A percentile compares a stretch with the other conserved stretches of the same genome.
Conservation (phyloP, 1,140 invertebrate genomes). For the Medauroidea extradentata region DNA sequence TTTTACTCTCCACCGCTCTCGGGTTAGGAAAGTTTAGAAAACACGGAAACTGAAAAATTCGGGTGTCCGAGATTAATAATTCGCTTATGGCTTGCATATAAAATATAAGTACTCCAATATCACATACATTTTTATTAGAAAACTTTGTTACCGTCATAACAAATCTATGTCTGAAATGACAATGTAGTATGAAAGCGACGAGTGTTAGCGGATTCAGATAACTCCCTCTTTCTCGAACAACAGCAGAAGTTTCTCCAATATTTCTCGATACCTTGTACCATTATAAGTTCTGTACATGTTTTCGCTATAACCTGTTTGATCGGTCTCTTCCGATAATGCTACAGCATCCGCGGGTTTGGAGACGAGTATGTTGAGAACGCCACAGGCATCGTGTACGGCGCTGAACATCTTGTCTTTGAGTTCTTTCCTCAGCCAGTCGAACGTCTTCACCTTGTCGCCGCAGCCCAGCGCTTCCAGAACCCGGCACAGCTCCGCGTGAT, state of each 20-base stretch:
- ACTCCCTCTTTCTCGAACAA: not conserved
- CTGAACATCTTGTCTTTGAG: conserved; percentile 19
- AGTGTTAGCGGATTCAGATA: no score
- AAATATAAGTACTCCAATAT: no score
- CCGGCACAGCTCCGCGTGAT: conserved; percentile 30
- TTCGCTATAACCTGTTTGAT: not conserved
- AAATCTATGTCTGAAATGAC: no score
- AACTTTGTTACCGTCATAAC: no score
- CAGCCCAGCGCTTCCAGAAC: conserved; percentile 41
- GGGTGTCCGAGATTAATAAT: no score
- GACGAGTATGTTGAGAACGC: not conserved
- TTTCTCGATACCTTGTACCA: not conserved
- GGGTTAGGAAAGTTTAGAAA: no score
- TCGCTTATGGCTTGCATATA: no score
- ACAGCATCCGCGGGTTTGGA: not conserved
- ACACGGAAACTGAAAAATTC: no score
- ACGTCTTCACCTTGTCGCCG: conserved; percentile 39
- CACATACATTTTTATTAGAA: no score
- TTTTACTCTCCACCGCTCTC: no score
- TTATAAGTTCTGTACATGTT: not conserved
- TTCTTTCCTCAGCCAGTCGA: conserved; percentile 34
- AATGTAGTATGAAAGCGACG: no score
- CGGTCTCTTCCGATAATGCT: not conserved
- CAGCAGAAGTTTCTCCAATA: not conserved
- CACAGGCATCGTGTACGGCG: not conserved